These are phyloP conservation scores for Paramormyrops kingsleyae DNA, from an alignment of 2,113 vertebrate species.

Conservation along the genomic window DNA sequence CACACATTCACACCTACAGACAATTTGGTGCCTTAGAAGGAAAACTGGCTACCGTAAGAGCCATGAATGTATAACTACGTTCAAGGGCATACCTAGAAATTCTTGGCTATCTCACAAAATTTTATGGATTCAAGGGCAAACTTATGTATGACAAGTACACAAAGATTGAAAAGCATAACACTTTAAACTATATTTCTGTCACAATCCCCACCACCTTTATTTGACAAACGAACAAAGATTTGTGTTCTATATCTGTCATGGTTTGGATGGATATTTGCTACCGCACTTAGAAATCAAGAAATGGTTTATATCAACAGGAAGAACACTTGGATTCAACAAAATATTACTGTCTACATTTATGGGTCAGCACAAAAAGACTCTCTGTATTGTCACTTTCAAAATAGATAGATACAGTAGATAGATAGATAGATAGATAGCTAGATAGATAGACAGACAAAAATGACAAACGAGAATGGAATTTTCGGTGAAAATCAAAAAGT, in stretches of 20 bases:
- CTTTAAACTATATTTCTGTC: background rate
- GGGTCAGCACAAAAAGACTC: background rate
- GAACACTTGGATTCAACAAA: background rate
- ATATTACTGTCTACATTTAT: background rate
- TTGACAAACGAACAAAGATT: background rate
- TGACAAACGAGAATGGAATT: background rate
- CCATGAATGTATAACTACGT: background rate
- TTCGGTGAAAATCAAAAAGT: background rate
- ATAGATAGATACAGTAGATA: background rate
- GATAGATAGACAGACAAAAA: background rate
- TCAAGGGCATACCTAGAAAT: background rate
- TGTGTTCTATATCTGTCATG: background rate
- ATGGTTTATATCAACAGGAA: background rate
- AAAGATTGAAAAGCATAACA: background rate
- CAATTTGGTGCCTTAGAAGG: background rate
- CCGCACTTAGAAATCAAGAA: background rate
- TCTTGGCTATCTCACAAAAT: background rate
- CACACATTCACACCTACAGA: background rate
- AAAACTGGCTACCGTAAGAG: background rate
- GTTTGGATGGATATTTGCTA: background rate
- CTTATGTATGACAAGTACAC: background rate
- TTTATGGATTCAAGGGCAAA: background rate
- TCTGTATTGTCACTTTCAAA: background rate
- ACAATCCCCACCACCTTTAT: background rate
- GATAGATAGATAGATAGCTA: background rate